Evolutionary conservation across 2,113 vertebrate species (phyloP).

Genomic region (Silurus glanis): DNA sequence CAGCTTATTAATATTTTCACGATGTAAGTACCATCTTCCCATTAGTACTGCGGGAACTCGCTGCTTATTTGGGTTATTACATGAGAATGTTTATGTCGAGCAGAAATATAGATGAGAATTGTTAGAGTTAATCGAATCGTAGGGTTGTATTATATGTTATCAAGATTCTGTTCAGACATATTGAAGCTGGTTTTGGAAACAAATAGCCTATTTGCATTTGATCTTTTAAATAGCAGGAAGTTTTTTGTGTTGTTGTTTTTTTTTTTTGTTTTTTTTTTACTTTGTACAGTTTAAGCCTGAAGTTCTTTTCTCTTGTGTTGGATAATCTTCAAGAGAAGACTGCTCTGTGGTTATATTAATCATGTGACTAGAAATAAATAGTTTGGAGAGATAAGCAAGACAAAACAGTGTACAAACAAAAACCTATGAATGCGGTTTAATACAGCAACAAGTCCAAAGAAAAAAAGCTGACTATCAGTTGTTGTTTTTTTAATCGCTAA

Average conservation of each 20-base stretch:
- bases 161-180: not conserved
- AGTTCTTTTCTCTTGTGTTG: not conserved
- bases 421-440: not conserved
- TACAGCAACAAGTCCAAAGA: not conserved
- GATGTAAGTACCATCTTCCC: constrained; percentile 40
- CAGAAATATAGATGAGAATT: not conserved
- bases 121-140: not conserved
- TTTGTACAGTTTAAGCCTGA: not conserved
- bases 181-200: not conserved
- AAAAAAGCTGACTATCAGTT: not conserved
- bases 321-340: not conserved
- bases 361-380: not conserved
- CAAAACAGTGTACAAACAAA: not conserved
- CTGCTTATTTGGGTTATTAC: not conserved
- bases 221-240: not conserved
- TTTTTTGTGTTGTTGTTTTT: no score
- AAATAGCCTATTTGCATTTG: not conserved
- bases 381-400: not conserved
- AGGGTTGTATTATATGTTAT: not conserved
- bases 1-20: constrained; percentile 15
- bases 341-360: not conserved
- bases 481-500: not conserved
- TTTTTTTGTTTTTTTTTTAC: no score
- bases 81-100: not conserved
- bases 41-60: not conserved